A percentile compares a stretch with the other conserved stretches of the same genome.
Evolutionary conservation across 2,888 invertebrate species (phyloP).

Genomic region (Hydrotaea cyrtoneurina): DNA sequence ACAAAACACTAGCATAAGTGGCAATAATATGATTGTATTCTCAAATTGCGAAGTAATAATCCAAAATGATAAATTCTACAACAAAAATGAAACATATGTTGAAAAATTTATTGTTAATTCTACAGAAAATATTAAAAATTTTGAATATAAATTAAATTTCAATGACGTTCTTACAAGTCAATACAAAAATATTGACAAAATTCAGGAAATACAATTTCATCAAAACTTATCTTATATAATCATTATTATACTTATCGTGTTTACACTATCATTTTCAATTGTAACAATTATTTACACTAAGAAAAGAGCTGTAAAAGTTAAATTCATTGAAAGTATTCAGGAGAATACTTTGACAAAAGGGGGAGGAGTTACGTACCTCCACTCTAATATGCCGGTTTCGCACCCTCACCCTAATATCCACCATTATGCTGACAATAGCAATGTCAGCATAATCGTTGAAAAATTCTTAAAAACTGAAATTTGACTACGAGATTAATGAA

Average conservation of each 20-base stretch:
- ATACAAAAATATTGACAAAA: background rate
- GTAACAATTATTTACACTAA: too few species aligned
- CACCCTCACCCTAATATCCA: background rate
- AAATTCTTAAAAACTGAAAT: background rate
- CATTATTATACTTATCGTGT: too few species aligned
- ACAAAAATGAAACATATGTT: background rate
- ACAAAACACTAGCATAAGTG: background rate
- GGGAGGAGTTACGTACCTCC: conserved; percentile 9
- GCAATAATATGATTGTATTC: background rate
- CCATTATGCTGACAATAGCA: background rate
- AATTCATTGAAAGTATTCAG: background rate
- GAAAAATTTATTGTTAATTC: background rate
- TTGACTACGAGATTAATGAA: too few species aligned
- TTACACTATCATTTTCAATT: too few species aligned
- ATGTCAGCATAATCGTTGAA: background rate
- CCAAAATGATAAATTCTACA: background rate
- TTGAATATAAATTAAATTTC: background rate
- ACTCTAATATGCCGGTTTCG: background rate
- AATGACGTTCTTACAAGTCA: background rate
- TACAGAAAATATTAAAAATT: background rate
- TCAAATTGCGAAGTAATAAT: conserved; percentile 2
- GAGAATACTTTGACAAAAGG: conserved; percentile 2
- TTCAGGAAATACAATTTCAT: too few species aligned
- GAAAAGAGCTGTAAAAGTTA: too few species aligned
- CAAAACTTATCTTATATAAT: too few species aligned